Evolutionary conservation across 2,113 vertebrate species (phyloP).

Genomic region (Corythaeola cristata): DNA sequence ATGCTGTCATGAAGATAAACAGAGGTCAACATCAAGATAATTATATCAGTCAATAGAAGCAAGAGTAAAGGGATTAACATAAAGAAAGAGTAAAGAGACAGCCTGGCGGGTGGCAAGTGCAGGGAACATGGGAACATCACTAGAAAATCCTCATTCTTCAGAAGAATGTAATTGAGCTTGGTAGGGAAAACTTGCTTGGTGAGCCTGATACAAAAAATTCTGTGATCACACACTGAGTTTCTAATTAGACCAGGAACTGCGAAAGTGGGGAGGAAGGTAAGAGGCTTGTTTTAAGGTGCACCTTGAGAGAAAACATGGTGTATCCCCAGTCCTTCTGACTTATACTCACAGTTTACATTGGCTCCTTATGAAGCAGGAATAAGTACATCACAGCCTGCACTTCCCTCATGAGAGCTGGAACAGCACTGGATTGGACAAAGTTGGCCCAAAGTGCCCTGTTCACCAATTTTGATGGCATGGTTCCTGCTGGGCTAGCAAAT

Average conservation of each 20-base stretch:
- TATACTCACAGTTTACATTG: background rate
- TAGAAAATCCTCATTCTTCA: background rate
- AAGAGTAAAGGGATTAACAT: background rate
- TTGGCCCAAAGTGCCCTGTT: background rate
- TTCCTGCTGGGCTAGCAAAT: constrained; percentile 37
- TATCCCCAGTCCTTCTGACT: background rate
- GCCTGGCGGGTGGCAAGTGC: background rate
- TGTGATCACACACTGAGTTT: background rate
- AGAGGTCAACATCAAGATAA: background rate
- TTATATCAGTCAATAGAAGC: background rate
- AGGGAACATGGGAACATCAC: background rate
- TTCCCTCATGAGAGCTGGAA: background rate
- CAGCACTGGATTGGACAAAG: background rate
- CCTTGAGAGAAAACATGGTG: background rate
- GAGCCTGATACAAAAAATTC: background rate
- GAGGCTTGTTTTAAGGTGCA: background rate
- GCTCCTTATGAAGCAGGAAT: background rate
- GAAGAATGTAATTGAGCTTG: background rate
- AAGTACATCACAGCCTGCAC: background rate
- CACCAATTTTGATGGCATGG: background rate
- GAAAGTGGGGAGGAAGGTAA: background rate
- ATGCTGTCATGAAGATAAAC: background rate
- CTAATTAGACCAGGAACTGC: background rate
- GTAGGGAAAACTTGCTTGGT: background rate
- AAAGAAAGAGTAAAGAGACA: background rate